Evolutionary conservation across 2,888 invertebrate genomes (phyloP), one percentile per base, ranked within the genome.

Genomic region (Bimastos eiseni): DNA sequence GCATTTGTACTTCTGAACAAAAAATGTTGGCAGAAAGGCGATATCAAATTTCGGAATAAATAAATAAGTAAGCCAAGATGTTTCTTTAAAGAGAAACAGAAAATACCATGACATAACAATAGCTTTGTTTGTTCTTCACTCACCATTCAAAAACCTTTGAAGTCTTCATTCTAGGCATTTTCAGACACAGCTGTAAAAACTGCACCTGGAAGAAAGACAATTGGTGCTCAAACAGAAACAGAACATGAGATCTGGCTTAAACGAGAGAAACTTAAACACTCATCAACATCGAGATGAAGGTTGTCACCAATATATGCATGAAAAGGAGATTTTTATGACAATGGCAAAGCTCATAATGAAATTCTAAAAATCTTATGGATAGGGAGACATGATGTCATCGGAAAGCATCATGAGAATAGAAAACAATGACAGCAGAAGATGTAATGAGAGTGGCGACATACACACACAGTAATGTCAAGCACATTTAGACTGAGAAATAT

Each of bases 131-230:
- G 70, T 34, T 88, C 21, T n/a, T 37, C n/a, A 83, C 91, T 94
- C 93, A 95, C 96, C 95, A 97, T 95, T 99, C 98, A 94, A 98
- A 96, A 92, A 98, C 98, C 96, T 98, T 98, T 91, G 98, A 98
- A 91, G 98, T 97, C 96, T 99, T 99, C 95, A 98, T 97, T 95
- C 98, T 96, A 92, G 98, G 98, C 94, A 97, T 97, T 94, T 97
- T 97, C 94, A 98, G 95, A 95, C 97, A 97, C 94, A 96, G 96
- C 94, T 96, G 96, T 93, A 97, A 96, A 94, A 97, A 96, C 94
- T 94, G 93, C 90, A 95, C 94, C 95, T 95, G 93, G n/a, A 94
- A 94, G n/a, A 83, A 83, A 6, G 70, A 70, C 30, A 70, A 30
- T 55, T 24, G 55, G 24, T 30, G 24, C 55, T 55, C 30, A 55